Base-by-base conservation (phyloP, 2,113 vertebrate genomes). In the Seriola rivoliana region DNA sequence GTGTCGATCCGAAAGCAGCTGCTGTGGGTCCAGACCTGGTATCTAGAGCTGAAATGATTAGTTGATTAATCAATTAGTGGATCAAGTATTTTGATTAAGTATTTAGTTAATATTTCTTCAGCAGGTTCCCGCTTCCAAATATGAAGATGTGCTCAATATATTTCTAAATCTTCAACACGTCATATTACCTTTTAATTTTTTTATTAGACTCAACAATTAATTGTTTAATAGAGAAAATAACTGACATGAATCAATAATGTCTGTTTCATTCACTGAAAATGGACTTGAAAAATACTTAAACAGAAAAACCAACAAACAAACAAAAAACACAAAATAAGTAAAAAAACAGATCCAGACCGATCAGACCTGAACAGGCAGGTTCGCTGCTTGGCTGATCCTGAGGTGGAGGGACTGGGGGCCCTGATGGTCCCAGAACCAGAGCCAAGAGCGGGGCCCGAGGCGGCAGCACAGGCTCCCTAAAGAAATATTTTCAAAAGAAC, bases 281-380 rank as follows among this genome's bases (percentile, higher is more conserved):
- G 5, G 17, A 52, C 1, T 19, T 52, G 16, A 17, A 17, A 16
- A 48, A 48, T 48, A 17, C 46, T 48, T 48, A 5, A 17, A 48
- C 13, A 16, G 1, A 48, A 3, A 57, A 57, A 23, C 38, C 10
- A 44, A 44, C 40, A 42, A 42, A 42, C 8, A 16, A 48, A 48
- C 19, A 52, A 16, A 4, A 0, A 59, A 40, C 0, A 36, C 32
- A 52, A 8, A 5, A 10, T 1, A 25, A 36, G 1, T 38, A 9
- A 42, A 19, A 9, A 42, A 14, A 3, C 1, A n/a, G n/a, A 54
- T 36, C 14, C 9, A n/a, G 14, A 55, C 2, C 0, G 10, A 44
- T 58, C 72, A 46, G 3, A 93, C 93, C 93, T 93, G 94, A 99
- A 99, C 13, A 99, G 95, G 65, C 97, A 98, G 84, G 96, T 97